A percentile compares a stretch with the other conserved stretches of the same genome.
Evolutionary conservation across 2,113 vertebrate genomes (phyloP).

Genomic region (Channa argus): DNA sequence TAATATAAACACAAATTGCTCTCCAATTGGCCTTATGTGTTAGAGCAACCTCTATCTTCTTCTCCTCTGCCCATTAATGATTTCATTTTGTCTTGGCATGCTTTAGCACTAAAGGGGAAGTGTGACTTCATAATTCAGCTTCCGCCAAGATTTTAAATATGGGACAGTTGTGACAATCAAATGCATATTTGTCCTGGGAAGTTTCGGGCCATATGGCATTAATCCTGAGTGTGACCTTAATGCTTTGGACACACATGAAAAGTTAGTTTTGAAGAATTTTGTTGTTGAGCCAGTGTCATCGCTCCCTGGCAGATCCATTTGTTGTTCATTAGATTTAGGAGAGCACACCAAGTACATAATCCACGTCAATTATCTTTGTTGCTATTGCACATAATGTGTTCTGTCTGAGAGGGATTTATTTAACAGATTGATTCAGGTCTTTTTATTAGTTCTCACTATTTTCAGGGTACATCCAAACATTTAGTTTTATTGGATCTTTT

Average conservation of each 20-base stretch:
- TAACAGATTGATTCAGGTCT: neutral
- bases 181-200: slow-evolving; percentile 18
- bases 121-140: slow-evolving; percentile 9
- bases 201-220: slow-evolving; percentile 15
- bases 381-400: slow-evolving; percentile 17
- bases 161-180: slow-evolving; percentile 20
- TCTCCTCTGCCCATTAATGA: slow-evolving; percentile 5
- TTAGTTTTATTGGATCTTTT: too few relatives aligned
- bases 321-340: slow-evolving; percentile 40
- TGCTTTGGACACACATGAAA: slow-evolving; percentile 53
- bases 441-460: too few relatives aligned
- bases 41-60: slow-evolving; percentile 1
- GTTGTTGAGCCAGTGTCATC: slow-evolving; percentile 29
- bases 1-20: neutral
- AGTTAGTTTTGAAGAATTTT: slow-evolving; percentile 33
- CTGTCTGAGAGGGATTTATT: neutral
- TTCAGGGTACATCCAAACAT: too few relatives aligned
- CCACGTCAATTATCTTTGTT: slow-evolving; percentile 11
- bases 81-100: slow-evolving; percentile 10
- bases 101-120: slow-evolving; percentile 18
- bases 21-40: slow-evolving; percentile 11
- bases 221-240: slow-evolving; percentile 13
- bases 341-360: slow-evolving; percentile 30
- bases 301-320: slow-evolving; percentile 49
- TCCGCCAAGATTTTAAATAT: slow-evolving; percentile 24